A percentile compares a stretch with the other conserved stretches of the same genome.
Evolutionary conservation across 2,797 vertebrate genomes (phyloP).

Genomic region (Karalla daura): DNA sequence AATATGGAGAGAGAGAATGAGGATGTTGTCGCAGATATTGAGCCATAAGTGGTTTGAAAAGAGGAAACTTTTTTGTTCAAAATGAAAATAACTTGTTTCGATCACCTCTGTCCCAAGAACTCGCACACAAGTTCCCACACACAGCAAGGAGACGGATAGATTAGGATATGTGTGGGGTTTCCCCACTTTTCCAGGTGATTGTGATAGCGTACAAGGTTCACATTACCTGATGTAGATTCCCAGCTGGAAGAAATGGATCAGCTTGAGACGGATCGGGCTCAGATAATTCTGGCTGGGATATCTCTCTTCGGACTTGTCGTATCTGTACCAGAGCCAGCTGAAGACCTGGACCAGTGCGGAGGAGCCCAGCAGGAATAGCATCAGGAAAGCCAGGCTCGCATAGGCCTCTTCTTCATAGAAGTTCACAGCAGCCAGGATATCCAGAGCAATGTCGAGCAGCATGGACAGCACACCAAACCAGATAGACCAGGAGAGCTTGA

Average conservation of each 20-base stretch:
- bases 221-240: constrained; percentile 78
- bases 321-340: constrained; percentile 81
- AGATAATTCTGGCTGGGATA: constrained; percentile 25
- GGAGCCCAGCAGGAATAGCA: constrained; percentile 73
- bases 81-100: too few relatives aligned
- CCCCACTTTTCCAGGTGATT: too few relatives aligned
- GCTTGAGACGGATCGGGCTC: background rate
- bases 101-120: too few relatives aligned
- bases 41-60: too few relatives aligned
- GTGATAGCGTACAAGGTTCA: too few relatives aligned
- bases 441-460: constrained; percentile 67
- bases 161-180: too few relatives aligned
- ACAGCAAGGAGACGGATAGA: too few relatives aligned
- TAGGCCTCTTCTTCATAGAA: constrained; percentile 65
- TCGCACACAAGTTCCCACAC: too few relatives aligned
- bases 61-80: too few relatives aligned
- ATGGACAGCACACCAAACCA: constrained; percentile 29
- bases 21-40: too few relatives aligned
- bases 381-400: constrained; percentile 54
- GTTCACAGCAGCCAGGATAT: constrained; percentile 32
- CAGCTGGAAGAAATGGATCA: constrained; percentile 76
- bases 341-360: constrained; percentile 70
- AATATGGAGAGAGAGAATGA: too few relatives aligned
- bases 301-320: background rate
- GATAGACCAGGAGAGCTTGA: constrained; percentile 21